Evolutionary conservation across 1,140 invertebrate genomes (phyloP), one percentile per base, ranked within the genome.

Genomic region (Neodiprion lecontei): DNA sequence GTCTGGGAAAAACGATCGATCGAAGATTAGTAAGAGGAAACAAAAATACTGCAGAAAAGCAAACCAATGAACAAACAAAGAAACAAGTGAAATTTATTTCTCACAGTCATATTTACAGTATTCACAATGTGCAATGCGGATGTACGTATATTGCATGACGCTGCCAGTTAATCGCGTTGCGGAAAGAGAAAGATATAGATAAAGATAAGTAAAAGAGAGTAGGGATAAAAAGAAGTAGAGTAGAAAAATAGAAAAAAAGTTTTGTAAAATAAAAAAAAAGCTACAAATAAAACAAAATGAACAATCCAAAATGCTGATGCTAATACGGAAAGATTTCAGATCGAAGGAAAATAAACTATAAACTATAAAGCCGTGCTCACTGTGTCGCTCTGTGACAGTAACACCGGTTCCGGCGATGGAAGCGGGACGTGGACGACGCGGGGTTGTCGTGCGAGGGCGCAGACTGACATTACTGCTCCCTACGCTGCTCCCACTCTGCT

Each of bases 351-450:
- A 23, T 48, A 28, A 47, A 49, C 12, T 28, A 28, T 73, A 79
- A 73, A 72, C 71, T 76, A 77, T 77, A 82, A 82, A 80, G 81
- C 78, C 79, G 85, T 88, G 87, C 88, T 90, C 87, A 89, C 88
- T 88, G 82, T 89, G 85, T 88, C 83, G 86, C 79, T 90, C 89
- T 80, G 85, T 84, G 81, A 91, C 89, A 88, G 93, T 92, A 85
- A 95, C 92, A 75, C 94, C 95, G 76, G 95, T 96, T 82, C 94
- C 94, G 79, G 95, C 95, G 83, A 96, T 96, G 88, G 95, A 96
- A 80, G 93, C 92, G 78, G 96, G 95, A 74, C 95, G 90, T 69
- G 93, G 94, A 83, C 92, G 90, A 78, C 93, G 88, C 73, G 92
- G 91, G 73, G 91, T 90, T 71, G 91, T 89, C 68, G 87, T 87